Conservation (phyloP, 2,113 vertebrate genomes). For the Eclectus roratus region DNA sequence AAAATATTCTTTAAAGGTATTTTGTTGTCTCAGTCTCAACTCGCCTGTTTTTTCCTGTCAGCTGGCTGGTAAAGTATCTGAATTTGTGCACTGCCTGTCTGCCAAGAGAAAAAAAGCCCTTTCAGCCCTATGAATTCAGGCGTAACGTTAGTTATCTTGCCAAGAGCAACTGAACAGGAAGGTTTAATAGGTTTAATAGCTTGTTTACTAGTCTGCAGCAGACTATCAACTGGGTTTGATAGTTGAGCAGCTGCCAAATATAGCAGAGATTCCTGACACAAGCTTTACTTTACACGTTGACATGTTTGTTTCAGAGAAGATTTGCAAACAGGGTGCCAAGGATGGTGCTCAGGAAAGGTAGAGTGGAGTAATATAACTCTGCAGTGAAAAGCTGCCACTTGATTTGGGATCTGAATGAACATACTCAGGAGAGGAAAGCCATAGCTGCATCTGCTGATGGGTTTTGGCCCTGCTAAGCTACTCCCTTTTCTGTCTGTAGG, state of each 20-base stretch:
- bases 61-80: conserved; percentile 4
- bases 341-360: neutral
- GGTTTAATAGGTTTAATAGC: conserved; percentile 57
- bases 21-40: neutral
- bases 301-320: neutral
- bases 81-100: neutral
- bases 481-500: conserved; percentile 77
- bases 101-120: neutral
- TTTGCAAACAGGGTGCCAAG: neutral
- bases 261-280: conserved; percentile 5
- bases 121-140: conserved; percentile 49
- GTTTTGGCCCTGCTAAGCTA: neutral
- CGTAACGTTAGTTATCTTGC: neutral
- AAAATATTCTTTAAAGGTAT: neutral
- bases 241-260: conserved; percentile 26
- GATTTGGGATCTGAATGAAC: neutral
- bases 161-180: conserved; percentile 47
- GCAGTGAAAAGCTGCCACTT: neutral
- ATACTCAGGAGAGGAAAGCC: neutral
- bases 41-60: neutral
- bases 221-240: conserved; percentile 25
- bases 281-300: neutral
- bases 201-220: conserved; percentile 48
- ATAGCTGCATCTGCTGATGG: neutral
- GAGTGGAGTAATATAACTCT: neutral